Evolutionary conservation across 2,113 vertebrate genomes (phyloP), one percentile per base, ranked within the genome.

Genomic region (Poeciliopsis turrubarensis): DNA sequence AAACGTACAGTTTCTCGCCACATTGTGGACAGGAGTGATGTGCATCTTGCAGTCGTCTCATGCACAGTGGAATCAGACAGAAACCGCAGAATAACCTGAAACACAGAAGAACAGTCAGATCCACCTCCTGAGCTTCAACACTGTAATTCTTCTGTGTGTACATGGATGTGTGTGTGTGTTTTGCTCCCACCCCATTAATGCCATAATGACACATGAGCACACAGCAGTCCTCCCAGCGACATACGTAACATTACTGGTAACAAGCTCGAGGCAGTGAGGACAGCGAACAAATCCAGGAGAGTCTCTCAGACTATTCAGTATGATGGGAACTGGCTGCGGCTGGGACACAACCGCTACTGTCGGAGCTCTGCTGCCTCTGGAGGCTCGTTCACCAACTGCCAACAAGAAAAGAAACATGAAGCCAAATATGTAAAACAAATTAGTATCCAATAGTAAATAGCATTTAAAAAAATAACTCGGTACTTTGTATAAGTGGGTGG

Each of bases 1-100:
- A 60, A 27, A 41, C 15, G 15, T 86, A 32, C 11, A 91, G 26
- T 1, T 61, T 10, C 1, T 61, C 73, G 47, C 37, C n/a, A 65
- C 91, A 92, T 1, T 17, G n/a, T 3, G 90, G 88, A 75, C 92
- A 92, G 72, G 57, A 83, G 74, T 92, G 91, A 77, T 89, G 73
- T 3, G 34, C 79, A 2, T 92, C 82, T 15, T 90, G 89, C 3
- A 86, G 34, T 10, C 72, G 25, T 2, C 1, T 27, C 0, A 72
- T 1, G 61, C 73, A 27, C 5, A 92, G 71, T 0, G 92, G 90
- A 29, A 92, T 90, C 62, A 93, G 70, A 76, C 91, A 92, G 88
- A 76, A 86, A 11, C 92, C 92, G 11, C 89, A 93, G 57, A 92
- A 0, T 13, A 89, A 60, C 77, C 91, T 93, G 81, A 29, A 86